phyloP scores from a whole-genome alignment of 1,140 invertebrate species.

The Drosophila carrolli region DNA sequence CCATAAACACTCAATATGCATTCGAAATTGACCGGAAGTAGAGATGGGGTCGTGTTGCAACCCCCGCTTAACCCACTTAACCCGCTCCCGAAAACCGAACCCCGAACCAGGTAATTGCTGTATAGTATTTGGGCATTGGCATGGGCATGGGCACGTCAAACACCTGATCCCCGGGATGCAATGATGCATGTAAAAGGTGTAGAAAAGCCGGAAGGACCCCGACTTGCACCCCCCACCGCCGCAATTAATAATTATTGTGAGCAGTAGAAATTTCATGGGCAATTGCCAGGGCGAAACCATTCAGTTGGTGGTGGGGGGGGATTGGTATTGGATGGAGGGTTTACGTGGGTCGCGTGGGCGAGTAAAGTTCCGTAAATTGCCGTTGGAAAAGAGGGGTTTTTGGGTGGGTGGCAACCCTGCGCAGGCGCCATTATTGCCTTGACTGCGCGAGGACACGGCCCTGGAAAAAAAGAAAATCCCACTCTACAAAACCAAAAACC shows the following conservation, averaged over 20 bases:
- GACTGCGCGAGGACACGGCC: conserved; percentile 63
- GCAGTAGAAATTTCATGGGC: conserved; percentile 75
- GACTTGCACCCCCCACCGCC: conserved; percentile 28
- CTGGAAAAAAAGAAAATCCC: conserved; percentile 8
- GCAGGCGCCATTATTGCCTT: conserved; percentile 68
- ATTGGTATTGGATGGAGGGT: background rate
- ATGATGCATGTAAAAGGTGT: conserved; percentile 81
- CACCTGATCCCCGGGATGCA: conserved; percentile 75
- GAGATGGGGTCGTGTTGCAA: conserved; percentile 3
- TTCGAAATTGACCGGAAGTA: conserved; percentile 77
- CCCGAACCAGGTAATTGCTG: conserved; percentile 23
- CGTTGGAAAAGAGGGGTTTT: background rate
- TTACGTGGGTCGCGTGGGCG: conserved; percentile 56
- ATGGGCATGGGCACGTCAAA: conserved; percentile 61
- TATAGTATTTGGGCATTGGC: background rate
- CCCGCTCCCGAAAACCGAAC: background rate
- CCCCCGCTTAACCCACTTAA: conserved; percentile 45
- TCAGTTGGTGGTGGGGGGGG: conserved; percentile 4
- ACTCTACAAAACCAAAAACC: background rate
- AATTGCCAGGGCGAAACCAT: conserved; percentile 55
- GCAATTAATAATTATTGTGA: conserved; percentile 78
- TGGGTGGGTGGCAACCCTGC: conserved; percentile 14
- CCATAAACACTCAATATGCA: conserved; percentile 81
- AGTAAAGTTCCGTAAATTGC: conserved; percentile 34
- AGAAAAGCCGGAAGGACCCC: conserved; percentile 72